A percentile compares a stretch with the other conserved stretches of the same genome.
phyloP scores from a whole-genome alignment of 2,113 vertebrate species.

The Prunella fulvescens region DNA sequence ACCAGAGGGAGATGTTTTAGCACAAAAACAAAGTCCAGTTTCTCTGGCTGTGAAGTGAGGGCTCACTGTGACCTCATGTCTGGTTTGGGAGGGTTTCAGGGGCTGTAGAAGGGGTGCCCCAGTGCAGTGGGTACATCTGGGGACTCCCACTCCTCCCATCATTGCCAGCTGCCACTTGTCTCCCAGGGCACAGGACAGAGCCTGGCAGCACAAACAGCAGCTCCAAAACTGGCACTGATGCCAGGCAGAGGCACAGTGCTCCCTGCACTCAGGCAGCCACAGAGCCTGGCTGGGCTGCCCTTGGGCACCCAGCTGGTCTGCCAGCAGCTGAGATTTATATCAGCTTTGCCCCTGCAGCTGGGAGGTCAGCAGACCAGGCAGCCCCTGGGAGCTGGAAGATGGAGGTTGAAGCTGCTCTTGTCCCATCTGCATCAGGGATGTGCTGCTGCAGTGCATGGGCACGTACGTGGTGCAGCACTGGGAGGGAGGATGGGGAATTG shows the following conservation, averaged over 20 bases:
- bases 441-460: neutral
- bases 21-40: neutral
- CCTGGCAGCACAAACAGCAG: neutral
- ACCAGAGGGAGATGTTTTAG: slow-evolving; percentile 13
- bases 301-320: neutral
- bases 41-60: neutral
- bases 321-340: neutral
- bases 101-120: neutral
- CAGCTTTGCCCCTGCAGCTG: neutral
- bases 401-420: accelerated
- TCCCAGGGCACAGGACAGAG: neutral
- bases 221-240: neutral
- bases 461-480: neutral
- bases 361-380: neutral
- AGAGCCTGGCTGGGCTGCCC: neutral
- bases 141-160: neutral
- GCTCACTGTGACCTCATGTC: neutral
- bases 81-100: neutral
- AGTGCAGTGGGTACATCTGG: neutral
- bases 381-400: neutral
- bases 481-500: neutral
- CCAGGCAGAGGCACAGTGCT: neutral
- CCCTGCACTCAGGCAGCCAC: accelerated
- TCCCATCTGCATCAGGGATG: neutral
- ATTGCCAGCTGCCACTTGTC: accelerated